Conservation (phyloP, 2,797 vertebrate species). For the Megaceryle alcyon region DNA sequence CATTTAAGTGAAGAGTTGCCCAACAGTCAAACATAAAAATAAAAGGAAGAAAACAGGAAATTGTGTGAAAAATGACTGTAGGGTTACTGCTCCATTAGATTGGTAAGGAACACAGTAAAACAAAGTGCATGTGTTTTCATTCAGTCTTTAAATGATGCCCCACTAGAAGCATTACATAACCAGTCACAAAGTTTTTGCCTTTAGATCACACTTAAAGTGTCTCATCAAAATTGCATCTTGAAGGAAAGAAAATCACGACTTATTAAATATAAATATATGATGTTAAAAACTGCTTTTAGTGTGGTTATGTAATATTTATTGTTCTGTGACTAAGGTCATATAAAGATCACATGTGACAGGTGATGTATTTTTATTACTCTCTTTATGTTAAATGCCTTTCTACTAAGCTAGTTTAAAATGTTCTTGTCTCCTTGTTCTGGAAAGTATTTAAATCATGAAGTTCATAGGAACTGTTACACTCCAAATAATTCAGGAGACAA, state of each 20-base stretch:
- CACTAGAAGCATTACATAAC: constrained; percentile 70
- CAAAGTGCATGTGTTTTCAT: constrained; percentile 2
- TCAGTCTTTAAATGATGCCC: constrained; percentile 30
- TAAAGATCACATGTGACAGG: constrained; percentile 69
- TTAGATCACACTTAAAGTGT: constrained; percentile 68
- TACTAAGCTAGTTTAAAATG: constrained; percentile 64
- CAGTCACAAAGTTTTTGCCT: constrained; percentile 62
- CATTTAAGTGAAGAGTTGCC: not conserved
- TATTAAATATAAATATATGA: constrained; percentile 74
- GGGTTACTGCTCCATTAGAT: not conserved
- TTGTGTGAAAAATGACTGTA: rapidly evolving
- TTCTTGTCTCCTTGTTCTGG: constrained; percentile 66
- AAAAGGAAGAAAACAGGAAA: not conserved
- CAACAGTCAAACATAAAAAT: not conserved
- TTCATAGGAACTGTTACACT: constrained; percentile 38
- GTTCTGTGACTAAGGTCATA: constrained; percentile 69
- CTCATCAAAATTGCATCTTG: constrained; percentile 74
- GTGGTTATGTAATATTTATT: constrained; percentile 71
- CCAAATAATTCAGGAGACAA: constrained; percentile 61
- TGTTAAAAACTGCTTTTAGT: constrained; percentile 71
- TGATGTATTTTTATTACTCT: constrained; percentile 65
- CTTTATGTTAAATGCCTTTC: constrained; percentile 65
- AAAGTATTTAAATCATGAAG: constrained; percentile 58
- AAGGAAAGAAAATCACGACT: constrained; percentile 69
- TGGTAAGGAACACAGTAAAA: not conserved